A percentile compares a stretch with the other conserved stretches of the same genome.
Conservation (phyloP, 2,888 invertebrate genomes). For the Entomobrya multifasciata region DNA sequence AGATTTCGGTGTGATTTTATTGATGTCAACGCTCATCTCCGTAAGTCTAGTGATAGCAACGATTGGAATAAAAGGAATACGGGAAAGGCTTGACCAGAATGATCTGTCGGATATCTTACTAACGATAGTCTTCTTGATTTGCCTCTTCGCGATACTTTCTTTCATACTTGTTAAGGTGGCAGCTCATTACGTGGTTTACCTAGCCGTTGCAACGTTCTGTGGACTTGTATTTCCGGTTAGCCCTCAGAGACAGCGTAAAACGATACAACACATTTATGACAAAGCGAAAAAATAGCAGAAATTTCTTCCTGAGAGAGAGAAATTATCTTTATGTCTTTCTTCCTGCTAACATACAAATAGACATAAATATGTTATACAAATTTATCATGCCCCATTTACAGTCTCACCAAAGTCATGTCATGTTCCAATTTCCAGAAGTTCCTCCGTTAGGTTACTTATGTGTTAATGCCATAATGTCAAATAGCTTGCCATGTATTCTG, state of each 20-base stretch:
- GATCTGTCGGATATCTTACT: slow-evolving; percentile 49
- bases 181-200: slow-evolving; percentile 65
- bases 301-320: too few species aligned
- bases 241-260: neutral
- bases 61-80: slow-evolving; percentile 43
- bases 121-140: slow-evolving; percentile 12
- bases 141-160: slow-evolving; percentile 22
- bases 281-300: slow-evolving; percentile 32
- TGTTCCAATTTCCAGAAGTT: too few species aligned
- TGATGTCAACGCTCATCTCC: slow-evolving; percentile 39
- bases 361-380: too few species aligned
- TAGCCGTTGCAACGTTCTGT: slow-evolving; percentile 51
- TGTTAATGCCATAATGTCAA: too few species aligned
- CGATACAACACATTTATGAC: neutral
- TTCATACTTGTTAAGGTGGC: slow-evolving; percentile 59
- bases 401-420: too few species aligned
- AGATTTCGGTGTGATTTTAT: slow-evolving; percentile 59
- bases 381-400: too few species aligned
- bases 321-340: too few species aligned
- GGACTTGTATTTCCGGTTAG: slow-evolving; percentile 55
- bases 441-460: too few species aligned
- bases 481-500: too few species aligned
- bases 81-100: slow-evolving; percentile 33
- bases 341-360: too few species aligned
- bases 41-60: neutral